These are phyloP conservation scores for Leptinotarsa texana DNA, from an alignment of 1,140 invertebrate species.

Conservation along the genomic window DNA sequence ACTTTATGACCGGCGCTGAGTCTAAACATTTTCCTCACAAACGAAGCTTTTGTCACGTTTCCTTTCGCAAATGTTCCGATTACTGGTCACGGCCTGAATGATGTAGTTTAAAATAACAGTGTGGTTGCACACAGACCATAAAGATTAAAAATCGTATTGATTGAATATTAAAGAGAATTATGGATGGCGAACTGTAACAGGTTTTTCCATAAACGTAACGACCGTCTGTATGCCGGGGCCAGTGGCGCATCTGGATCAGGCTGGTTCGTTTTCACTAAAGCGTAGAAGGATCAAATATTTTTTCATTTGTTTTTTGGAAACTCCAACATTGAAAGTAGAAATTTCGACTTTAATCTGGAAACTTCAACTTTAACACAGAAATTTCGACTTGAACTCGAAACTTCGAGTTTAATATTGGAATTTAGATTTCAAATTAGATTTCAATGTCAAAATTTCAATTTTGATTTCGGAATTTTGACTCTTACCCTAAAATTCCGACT, in stretches of 20 bases:
- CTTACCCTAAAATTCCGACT: too few relatives aligned
- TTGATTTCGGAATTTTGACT: too few relatives aligned
- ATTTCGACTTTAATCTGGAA: too few relatives aligned
- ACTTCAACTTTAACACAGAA: too few relatives aligned
- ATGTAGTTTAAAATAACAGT: neutral
- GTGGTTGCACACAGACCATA: neutral
- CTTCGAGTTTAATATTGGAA: too few relatives aligned
- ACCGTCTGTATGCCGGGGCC: neutral
- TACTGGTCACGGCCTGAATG: neutral
- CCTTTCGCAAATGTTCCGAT: neutral
- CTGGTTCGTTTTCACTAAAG: too few relatives aligned
- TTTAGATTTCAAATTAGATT: too few relatives aligned
- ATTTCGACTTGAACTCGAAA: too few relatives aligned
- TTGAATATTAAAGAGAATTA: constrained; percentile 2
- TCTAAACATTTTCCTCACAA: neutral
- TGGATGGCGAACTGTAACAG: neutral
- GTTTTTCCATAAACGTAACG: constrained; percentile 6
- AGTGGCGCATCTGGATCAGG: neutral
- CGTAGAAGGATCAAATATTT: too few relatives aligned
- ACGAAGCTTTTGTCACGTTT: constrained; percentile 1
- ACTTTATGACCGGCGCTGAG: neutral
- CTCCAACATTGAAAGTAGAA: too few relatives aligned
- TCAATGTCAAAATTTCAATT: too few relatives aligned
- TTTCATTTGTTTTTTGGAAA: too few relatives aligned
- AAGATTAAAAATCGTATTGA: neutral